Conservation (phyloP, 2,888 invertebrate genomes). For the Alloscopus bannaensis region DNA sequence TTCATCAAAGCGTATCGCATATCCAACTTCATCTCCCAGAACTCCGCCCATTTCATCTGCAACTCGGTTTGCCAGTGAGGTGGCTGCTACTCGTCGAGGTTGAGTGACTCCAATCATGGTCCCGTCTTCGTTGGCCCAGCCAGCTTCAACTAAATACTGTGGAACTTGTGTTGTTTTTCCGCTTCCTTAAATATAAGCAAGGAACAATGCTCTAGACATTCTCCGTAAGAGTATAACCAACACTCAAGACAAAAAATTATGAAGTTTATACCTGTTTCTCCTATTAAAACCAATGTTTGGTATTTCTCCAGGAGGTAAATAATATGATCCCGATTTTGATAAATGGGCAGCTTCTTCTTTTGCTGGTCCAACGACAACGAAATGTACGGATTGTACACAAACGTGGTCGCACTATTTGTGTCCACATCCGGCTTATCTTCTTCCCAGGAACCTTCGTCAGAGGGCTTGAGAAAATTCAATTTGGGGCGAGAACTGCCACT, state of each 20-base stretch:
- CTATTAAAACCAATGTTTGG: slow-evolving; percentile 87
- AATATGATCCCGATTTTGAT: slow-evolving; percentile 89
- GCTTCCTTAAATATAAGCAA: slow-evolving; percentile 79
- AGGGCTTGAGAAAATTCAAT: slow-evolving; percentile 60
- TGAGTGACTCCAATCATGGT: slow-evolving; percentile 41
- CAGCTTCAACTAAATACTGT: slow-evolving; percentile 87
- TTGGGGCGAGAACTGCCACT: slow-evolving; percentile 43
- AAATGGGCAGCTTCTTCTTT: slow-evolving; percentile 90
- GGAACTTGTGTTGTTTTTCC: slow-evolving; percentile 99
- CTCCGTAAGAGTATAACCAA: too few species aligned
- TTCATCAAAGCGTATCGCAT: slow-evolving; percentile 86
- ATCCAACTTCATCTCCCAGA: slow-evolving; percentile 79
- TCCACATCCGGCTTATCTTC: slow-evolving; percentile 79
- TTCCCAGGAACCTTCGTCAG: slow-evolving; percentile 70
- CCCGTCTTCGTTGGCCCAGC: slow-evolving; percentile 74
- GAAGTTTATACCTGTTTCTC: slow-evolving; percentile 92
- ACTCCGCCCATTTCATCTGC: slow-evolving; percentile 77
- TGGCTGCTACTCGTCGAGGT: slow-evolving; percentile 60
- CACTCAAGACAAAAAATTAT: slow-evolving; percentile 90
- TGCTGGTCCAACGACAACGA: slow-evolving; percentile 90
- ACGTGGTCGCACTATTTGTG: slow-evolving; percentile 79
- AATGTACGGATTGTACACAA: slow-evolving; percentile 90
- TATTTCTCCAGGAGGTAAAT: slow-evolving; percentile 87
- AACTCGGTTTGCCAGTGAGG: slow-evolving; percentile 76
- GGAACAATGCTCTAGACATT: too few species aligned